Conservation (phyloP, 2,797 vertebrate genomes). For the Tinamus major region DNA sequence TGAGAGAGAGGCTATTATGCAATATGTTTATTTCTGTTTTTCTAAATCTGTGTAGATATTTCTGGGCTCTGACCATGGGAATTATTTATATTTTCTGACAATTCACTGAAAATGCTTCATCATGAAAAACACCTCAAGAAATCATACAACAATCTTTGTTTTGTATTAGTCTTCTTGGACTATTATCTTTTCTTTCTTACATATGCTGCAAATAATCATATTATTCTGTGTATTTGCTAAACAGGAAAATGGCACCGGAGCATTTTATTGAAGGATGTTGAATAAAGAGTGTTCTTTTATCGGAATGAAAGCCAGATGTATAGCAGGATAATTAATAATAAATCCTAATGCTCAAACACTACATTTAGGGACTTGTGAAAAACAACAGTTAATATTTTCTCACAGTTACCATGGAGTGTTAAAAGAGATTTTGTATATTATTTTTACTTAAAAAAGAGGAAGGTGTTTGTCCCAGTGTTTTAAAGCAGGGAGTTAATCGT, state of each 20-base stretch:
- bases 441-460: background rate
- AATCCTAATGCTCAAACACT: background rate
- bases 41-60: background rate
- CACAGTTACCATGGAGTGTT: rapidly evolving
- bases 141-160: background rate
- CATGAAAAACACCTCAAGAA: background rate
- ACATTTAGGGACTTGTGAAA: background rate
- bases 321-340: background rate
- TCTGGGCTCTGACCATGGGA: background rate
- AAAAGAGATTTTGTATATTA: background rate
- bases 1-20: background rate
- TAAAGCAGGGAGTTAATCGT: background rate
- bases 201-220: background rate
- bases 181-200: background rate
- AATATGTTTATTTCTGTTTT: background rate
- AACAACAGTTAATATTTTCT: background rate
- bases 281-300: background rate
- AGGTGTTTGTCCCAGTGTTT: background rate
- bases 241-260: background rate
- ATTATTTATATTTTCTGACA: background rate
- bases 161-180: background rate
- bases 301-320: background rate
- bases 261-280: background rate
- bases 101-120: background rate
- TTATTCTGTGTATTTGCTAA: background rate